Evolutionary conservation across 2,888 invertebrate genomes (phyloP), one percentile per base, ranked within the genome.

Genomic region (Noctua janthe): DNA sequence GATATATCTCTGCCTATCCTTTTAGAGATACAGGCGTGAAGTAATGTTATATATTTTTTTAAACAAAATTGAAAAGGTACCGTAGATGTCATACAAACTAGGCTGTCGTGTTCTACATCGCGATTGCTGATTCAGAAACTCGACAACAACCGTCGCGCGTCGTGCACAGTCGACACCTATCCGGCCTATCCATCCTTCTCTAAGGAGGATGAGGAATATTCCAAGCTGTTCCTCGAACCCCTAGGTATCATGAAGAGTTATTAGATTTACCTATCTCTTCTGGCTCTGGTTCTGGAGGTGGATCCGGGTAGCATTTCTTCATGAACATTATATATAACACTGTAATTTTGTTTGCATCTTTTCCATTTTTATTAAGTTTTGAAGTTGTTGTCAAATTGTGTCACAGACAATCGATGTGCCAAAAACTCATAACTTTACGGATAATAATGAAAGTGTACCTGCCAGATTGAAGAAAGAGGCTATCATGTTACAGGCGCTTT

Each of bases 311-410:
- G 71, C 87, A 86, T 86, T 74, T 82, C 17, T 66, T 86, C 74
- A 74, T n/a, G 64, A 51, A 86, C 84, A 84, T 84, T 82, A 39
- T 84, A 39, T 67, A 7, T 8, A 35, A 17, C 35, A 82, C 74
- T n/a, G 15, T 1, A 56, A 67, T 74, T 86, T 67, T 20, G 20
- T 29, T 77, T 7, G 8, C 51, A 82, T 77, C 15, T 8, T 71
- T 86, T 78, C 73, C 86, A 86, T 84, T 66, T 76, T 80, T 62
- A 39, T 39, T 8, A 51, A 4, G n/a, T 5, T 2, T 15, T 47
- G 54, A 20, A 20, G 4, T 1, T 39, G n/a, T 23, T 5, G 8
- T 35, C 8, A 11, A 35, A 1, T 29, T 15, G 2, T 85, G 86
- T 47, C 69, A 35, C 47, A 39, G 20, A 29, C 8, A 4, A 6